Conservation (phyloP, 2,113 vertebrate genomes). For the Ictalurus punctatus region DNA sequence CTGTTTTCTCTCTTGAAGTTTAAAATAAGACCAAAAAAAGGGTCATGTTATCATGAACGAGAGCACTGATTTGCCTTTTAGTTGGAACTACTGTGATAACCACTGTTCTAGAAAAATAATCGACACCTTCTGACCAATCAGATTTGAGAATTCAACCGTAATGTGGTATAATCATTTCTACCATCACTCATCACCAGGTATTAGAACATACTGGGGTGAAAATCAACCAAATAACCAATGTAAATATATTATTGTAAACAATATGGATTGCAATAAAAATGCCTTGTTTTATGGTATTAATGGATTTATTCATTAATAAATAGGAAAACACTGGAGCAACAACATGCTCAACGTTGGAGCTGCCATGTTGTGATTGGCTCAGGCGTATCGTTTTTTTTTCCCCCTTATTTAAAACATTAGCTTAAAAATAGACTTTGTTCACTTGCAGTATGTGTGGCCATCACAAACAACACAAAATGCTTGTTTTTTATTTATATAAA, state of each 20-base stretch:
- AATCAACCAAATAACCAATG: too few relatives aligned
- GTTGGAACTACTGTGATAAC: neutral
- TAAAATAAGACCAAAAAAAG: neutral
- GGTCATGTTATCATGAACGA: neutral
- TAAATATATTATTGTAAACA: neutral
- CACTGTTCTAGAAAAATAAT: neutral
- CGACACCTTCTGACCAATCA: neutral
- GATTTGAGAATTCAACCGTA: too few relatives aligned
- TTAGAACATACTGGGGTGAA: too few relatives aligned
- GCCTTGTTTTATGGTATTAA: neutral
- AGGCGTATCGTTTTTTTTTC: neutral
- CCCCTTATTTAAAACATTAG: neutral
- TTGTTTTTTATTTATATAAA: neutral
- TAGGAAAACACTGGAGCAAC: too few relatives aligned
- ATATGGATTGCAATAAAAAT: neutral
- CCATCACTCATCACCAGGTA: too few relatives aligned
- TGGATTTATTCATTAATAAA: neutral
- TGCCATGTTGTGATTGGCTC: neutral
- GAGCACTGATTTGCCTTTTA: neutral
- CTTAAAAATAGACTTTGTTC: neutral
- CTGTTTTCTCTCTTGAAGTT: neutral
- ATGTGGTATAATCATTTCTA: too few relatives aligned
- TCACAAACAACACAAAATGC: neutral
- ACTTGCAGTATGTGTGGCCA: neutral
- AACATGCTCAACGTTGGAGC: neutral